Percentiles rank a stretch among this genome's conserved stretches.
These are phyloP conservation scores for Brachionus rotundiformis DNA, from an alignment of 1,140 invertebrate species.

Conservation along the genomic window DNA sequence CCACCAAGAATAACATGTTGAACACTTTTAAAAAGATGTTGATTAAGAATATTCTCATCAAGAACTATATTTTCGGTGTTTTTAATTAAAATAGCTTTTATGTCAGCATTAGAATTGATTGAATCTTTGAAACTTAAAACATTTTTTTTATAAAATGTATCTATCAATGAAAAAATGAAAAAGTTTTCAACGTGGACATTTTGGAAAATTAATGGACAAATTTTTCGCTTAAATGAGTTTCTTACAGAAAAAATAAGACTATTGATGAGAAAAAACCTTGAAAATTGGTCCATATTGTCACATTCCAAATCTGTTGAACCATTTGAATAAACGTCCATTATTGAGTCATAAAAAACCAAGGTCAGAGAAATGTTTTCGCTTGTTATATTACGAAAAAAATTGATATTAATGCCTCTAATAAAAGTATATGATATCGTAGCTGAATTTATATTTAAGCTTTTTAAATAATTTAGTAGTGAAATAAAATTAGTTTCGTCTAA, in stretches of 20 bases:
- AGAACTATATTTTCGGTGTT: neutral
- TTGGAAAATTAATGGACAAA: neutral
- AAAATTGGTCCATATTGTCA: neutral
- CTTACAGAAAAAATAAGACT: neutral
- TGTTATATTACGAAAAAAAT: neutral
- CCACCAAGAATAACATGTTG: neutral
- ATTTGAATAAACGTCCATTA: neutral
- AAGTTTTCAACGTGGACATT: neutral
- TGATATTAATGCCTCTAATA: neutral
- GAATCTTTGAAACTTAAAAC: neutral
- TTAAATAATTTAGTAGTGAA: no score
- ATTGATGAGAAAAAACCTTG: neutral
- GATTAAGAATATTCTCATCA: neutral
- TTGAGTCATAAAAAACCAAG: neutral
- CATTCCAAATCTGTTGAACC: neutral
- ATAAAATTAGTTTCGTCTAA: no score
- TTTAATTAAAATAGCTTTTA: neutral
- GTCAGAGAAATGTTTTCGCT: neutral
- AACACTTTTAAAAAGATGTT: neutral
- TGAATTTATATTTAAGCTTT: neutral
- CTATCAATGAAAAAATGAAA: neutral
- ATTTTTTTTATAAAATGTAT: conserved; percentile 27
- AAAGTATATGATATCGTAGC: neutral
- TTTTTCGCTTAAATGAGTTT: neutral
- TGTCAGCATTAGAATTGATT: neutral